Evolutionary conservation across 2,888 invertebrate species (phyloP), one percentile per base, ranked within the genome.

Genomic region (Thalpophila matura): DNA sequence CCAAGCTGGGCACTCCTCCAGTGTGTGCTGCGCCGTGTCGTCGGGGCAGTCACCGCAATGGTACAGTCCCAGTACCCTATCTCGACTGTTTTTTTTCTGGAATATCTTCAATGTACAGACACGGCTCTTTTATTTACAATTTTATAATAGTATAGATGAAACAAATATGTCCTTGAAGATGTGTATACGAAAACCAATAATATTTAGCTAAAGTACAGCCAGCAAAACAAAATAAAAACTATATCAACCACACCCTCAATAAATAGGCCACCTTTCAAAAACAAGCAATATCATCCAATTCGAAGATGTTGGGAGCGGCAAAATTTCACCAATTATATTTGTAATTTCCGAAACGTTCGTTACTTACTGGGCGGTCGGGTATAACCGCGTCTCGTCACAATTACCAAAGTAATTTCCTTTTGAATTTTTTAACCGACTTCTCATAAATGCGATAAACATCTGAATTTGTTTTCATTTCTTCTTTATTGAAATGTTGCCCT

Each of bases 331-430:
- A 64, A 62, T 68, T 57, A 62, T 35, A 42, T 56, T 59, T 54
- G 51, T 38, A 59, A 75, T 73, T 57, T 54, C 54, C 37, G 33
- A 64, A 62, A 65, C 24, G 20, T 31, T 64, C 38, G 35, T 49
- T 61, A 40, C 47, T 60, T 57, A 24, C 42, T 57, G 55, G 47
- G 16, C 45, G 47, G 49, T 49, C 35, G 43, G n/a, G 38, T 18
- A 49, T 74, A 47, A 63, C 35, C 6, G 16, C 29, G 42, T 55
- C 35, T 45, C 33, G 31, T 56, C 51, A 53, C 35, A 69, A 63
- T 77, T 63, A 62, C 49, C 27, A n/a, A 33, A 61, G 55, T 49
- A 46, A 59, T 77, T 64, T 59, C 60, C 38, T 26, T 46, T 27
- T 7, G 31, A 56, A 50, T 56, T 64, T 55, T 66, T 64, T 60